A percentile compares a stretch with the other conserved stretches of the same genome.
These are phyloP conservation scores for Platygyra sinensis DNA, from an alignment of 64 coral and sea anemone genomes.

Conservation along the genomic window DNA sequence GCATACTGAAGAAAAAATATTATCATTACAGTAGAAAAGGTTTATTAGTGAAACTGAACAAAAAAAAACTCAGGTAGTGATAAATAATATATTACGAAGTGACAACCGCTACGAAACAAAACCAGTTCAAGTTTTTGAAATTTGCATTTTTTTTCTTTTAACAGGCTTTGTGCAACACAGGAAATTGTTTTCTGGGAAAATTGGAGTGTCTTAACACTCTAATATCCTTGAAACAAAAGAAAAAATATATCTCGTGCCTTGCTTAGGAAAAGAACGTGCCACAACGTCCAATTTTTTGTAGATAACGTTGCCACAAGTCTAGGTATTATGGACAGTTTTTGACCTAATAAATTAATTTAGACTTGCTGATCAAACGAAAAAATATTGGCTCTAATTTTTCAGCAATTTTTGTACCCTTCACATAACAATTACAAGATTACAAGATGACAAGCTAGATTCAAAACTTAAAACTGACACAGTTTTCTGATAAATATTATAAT, in stretches of 20 bases:
- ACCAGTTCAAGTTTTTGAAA: background rate
- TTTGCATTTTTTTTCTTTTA: background rate
- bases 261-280: background rate
- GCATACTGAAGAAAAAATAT: background rate
- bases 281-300: background rate
- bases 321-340: background rate
- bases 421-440: background rate
- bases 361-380: background rate
- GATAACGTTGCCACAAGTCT: background rate
- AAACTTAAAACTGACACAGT: background rate
- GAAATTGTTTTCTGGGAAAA: background rate
- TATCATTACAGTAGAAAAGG: background rate
- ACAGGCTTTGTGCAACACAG: background rate
- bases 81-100: constrained; percentile 19
- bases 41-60: background rate
- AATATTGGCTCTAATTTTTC: constrained; percentile 23
- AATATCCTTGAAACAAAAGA: background rate
- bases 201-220: background rate
- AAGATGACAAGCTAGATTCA: background rate
- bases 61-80: background rate
- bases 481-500: background rate
- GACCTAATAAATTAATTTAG: background rate
- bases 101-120: background rate
- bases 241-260: background rate
- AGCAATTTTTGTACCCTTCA: background rate